These are phyloP conservation scores for human (Homo sapiens) DNA, from an alignment of 2,113 vertebrate genomes.

Conservation along the genomic window GRCh38 chr13:104687501-104688000, in stretches of 20 bases:
- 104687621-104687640: neutral
- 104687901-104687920: no score
- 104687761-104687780: neutral
- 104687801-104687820: accelerated
- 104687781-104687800: neutral
- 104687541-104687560: neutral
- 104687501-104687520: neutral
- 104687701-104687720: neutral
- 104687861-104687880: no score
- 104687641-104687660: neutral
- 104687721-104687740: neutral
- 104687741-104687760: neutral
- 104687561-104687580: neutral
- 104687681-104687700: neutral
- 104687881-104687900: neutral
- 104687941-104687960: no score
- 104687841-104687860: accelerated
- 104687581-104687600: neutral
- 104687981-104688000: no score
- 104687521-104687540: neutral
- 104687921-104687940: no score
- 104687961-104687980: no score
- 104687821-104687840: accelerated
- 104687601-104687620: neutral
- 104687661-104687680: neutral